A percentile compares a stretch with the other conserved stretches of the same genome.
Evolutionary conservation across 2,888 invertebrate species (phyloP).

Genomic region (Horisme vitalbata): DNA sequence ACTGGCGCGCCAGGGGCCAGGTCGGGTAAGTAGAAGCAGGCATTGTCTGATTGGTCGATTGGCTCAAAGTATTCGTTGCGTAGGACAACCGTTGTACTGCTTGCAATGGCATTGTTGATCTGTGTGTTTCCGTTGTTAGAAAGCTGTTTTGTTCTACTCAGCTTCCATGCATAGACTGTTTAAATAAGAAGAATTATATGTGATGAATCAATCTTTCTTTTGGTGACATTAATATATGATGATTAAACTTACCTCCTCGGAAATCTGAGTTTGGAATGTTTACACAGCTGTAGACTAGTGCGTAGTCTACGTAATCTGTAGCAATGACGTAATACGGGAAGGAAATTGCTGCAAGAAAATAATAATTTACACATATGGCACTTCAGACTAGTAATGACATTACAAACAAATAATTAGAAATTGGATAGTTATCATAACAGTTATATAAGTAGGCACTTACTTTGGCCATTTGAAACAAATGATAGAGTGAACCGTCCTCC

Average conservation of each 20-base stretch:
- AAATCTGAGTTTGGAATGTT: constrained; percentile 43
- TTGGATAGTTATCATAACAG: too few species aligned
- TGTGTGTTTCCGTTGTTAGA: constrained; percentile 31
- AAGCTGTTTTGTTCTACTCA: constrained; percentile 52
- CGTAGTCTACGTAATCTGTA: constrained; percentile 82
- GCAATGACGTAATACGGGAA: constrained; percentile 80
- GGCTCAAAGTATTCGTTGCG: constrained; percentile 48
- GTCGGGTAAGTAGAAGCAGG: constrained; percentile 60
- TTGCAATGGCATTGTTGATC: constrained; percentile 45
- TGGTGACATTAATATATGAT: too few species aligned
- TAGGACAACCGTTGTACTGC: constrained; percentile 43
- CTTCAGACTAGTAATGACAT: too few species aligned
- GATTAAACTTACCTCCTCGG: constrained; percentile 32
- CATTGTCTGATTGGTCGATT: constrained; percentile 46
- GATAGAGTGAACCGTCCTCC: constrained; percentile 51
- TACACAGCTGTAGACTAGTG: constrained; percentile 84
- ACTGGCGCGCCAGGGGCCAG: constrained; percentile 43
- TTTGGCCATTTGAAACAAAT: constrained; percentile 25
- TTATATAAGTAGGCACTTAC: constrained; percentile 22
- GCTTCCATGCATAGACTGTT: constrained; percentile 61
- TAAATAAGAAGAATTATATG: not conserved
- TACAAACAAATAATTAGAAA: too few species aligned
- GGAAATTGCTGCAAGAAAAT: constrained; percentile 34
- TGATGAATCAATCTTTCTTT: too few species aligned
- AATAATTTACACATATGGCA: too few species aligned